Evolutionary conservation across 2,888 invertebrate species (phyloP).

Genomic region (Epistrophella euchroma): DNA sequence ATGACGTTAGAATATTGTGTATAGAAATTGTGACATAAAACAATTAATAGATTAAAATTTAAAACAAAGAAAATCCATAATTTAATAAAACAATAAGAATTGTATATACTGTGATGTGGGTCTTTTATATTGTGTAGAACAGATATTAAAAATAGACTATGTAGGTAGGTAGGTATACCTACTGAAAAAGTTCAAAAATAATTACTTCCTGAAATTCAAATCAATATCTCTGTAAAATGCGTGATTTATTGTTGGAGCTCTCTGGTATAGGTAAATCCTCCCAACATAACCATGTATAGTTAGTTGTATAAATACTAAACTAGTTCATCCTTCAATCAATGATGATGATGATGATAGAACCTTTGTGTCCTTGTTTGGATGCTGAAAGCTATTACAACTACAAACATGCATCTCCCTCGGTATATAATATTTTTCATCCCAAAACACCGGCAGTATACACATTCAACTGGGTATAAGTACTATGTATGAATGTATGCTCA

Average conservation of each 20-base stretch:
- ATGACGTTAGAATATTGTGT: background rate
- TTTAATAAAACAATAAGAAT: background rate
- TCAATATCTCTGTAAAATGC: background rate
- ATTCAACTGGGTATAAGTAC: background rate
- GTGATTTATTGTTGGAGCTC: background rate
- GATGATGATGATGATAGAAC: constrained; percentile 10
- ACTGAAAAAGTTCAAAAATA: constrained; percentile 21
- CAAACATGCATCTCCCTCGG: background rate
- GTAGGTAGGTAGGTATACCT: too few relatives aligned
- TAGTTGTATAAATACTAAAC: background rate
- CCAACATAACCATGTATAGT: background rate
- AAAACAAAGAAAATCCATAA: background rate
- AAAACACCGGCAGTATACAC: constrained; percentile 45
- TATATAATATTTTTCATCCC: constrained; percentile 16
- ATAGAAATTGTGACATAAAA: background rate
- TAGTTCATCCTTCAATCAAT: constrained; percentile 34
- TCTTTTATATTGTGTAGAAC: background rate
- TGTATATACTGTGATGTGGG: background rate
- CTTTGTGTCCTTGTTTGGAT: constrained; percentile 52
- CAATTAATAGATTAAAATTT: background rate
- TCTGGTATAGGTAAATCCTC: background rate
- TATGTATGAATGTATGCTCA: constrained; percentile 16
- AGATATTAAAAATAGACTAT: background rate
- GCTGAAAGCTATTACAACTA: constrained; percentile 5
- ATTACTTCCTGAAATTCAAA: constrained; percentile 11